Conservation (phyloP, 2,888 invertebrate species). For the Branchinecta sandiegonensis region DNA sequence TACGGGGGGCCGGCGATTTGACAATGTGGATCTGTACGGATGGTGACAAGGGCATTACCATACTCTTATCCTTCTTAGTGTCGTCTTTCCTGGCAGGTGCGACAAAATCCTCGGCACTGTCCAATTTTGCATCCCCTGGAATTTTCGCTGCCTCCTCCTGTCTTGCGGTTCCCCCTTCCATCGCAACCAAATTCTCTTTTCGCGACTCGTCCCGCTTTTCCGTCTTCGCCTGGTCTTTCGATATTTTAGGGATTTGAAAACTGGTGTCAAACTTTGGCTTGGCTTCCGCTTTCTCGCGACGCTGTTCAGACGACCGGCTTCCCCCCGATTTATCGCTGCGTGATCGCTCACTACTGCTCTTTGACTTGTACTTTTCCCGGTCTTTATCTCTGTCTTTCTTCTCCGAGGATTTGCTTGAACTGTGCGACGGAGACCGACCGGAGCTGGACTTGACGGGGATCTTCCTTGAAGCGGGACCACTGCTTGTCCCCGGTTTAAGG, state of each 20-base stretch:
- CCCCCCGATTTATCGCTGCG: neutral
- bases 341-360: slow-evolving; percentile 6
- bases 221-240: slow-evolving; percentile 30
- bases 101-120: slow-evolving; percentile 2
- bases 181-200: slow-evolving; percentile 8
- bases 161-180: neutral
- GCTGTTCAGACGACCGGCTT: neutral
- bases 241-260: slow-evolving; percentile 73
- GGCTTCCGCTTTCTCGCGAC: slow-evolving; percentile 29
- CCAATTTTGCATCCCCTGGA: neutral
- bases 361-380: slow-evolving; percentile 16
- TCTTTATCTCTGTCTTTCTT: slow-evolving; percentile 19
- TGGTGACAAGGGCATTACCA: slow-evolving; percentile 44
- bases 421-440: slow-evolving; percentile 2
- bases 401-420: neutral
- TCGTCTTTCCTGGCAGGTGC: slow-evolving; percentile 23
- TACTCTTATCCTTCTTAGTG: slow-evolving; percentile 32
- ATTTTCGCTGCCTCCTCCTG: neutral
- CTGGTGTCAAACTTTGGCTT: slow-evolving; percentile 58
- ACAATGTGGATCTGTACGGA: slow-evolving; percentile 59
- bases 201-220: slow-evolving; percentile 18
- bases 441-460: slow-evolving; percentile 44
- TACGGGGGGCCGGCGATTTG: slow-evolving; percentile 56
- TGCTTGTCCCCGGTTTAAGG: slow-evolving; percentile 66
- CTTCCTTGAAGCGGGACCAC: slow-evolving; percentile 72